Evolutionary conservation across 1,140 invertebrate genomes (phyloP), one percentile per base, ranked within the genome.

Genomic region (Nebria ingens): DNA sequence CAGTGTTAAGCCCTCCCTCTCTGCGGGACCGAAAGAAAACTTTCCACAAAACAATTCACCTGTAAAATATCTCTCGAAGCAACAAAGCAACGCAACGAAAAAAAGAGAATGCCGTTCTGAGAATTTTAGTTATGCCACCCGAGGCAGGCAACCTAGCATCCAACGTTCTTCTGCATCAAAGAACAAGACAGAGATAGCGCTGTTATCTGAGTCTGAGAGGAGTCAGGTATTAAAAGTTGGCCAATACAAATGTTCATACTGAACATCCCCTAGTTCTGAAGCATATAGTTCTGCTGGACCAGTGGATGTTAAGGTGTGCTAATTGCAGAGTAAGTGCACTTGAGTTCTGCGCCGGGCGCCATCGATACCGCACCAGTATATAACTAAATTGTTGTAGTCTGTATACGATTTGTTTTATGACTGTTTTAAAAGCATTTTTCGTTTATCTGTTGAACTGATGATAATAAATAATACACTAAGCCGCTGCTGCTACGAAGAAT

Each of bases 271-370:
- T 34, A 34, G 25, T 9, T 34, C 6, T n/a, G n/a, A n/a, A n/a
- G 25, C n/a, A n/a, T 34, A 34, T 34, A n/a, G n/a, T 17, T 45
- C 9, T 17, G 3, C 15, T 6, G 15, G 40, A 12, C 6, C 40
- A 11, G 6, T 45, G 15, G 9, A 6, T 9, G 9, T 17, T 45
- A 17, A 45, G 40, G 40, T 45, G 40, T 45, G 40, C 40, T 45
- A 45, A 45, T 45, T 45, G 40, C 17, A 45, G 40, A 17, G 40
- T 45, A 45, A 45, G 40, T 45, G 40, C 40, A 45, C 40, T 45
- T 45, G 6, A 45, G 40, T 45, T 45, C 9, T 12, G 40, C 17
- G 17, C 6, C 9, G 17, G 40, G 40, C 40, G 40, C 40, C 40
- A 45, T 17, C 6, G 25, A 9, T 34, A 34, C n/a, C n/a, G n/a